Base-by-base conservation (phyloP, 1,140 invertebrate genomes). In the Pectinophora gossypiella region DNA sequence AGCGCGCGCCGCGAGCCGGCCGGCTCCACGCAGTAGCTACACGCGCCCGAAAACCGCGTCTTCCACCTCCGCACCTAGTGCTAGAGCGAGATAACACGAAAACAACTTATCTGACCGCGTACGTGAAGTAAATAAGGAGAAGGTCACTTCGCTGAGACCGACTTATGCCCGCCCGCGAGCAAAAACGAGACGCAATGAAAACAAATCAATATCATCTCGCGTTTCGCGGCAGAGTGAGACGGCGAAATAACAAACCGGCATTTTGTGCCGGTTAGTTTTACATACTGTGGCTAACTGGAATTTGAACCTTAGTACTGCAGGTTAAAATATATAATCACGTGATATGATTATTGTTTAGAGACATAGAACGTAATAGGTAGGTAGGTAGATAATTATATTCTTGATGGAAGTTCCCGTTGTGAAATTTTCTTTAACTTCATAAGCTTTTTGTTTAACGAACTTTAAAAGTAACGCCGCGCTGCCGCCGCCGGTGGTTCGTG, bases 121-220 rank as follows among this genome's bases (percentile, higher is more conserved):
- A 64, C 64, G 66, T 73, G 56, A 76, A 76, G 76, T 78, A 79
- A 80, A 83, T 78, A 84, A 73, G 66, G 64, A 56, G 54, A 87
- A 87, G 81, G 84, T 85, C 84, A 84, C 61, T 65, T 51, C 38
- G 53, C 49, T 56, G 81, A 76, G 74, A 87, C 47, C 47, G 51
- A 75, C 64, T 66, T 77, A 80, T 71, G 57, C 58, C 56, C 43
- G 56, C 53, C 48, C 54, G 48, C 56, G 57, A 47, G 84, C 38
- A 55, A 54, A 76, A 87, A 53, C 74, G 83, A 86, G 84, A 87
- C 64, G 69, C 74, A 78, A 85, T 79, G 82, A 83, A 88, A 88
- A 88, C 85, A 88, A 88, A 88, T 88, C 84, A 87, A 88, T 88
- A 86, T 74, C 79, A 82, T 85, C 79, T 82, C 49, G 54, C 59